Conservation (phyloP, 1,140 invertebrate genomes). For the Theocolax elegans region DNA sequence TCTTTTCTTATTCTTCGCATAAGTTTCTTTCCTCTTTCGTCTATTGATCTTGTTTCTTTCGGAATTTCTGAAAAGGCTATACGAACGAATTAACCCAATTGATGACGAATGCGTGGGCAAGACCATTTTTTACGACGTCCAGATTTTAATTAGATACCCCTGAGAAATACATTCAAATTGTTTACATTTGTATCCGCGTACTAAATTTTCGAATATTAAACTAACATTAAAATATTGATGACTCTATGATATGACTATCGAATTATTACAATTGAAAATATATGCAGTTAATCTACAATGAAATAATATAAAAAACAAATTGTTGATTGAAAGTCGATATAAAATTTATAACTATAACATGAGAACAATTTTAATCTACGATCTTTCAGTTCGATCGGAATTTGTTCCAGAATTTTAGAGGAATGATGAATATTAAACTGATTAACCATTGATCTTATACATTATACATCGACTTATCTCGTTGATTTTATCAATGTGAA, state of each 20-base stretch:
- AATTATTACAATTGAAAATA: too few species aligned
- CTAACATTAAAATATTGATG: too few species aligned
- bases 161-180: neutral
- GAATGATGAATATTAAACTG: conserved; percentile 2
- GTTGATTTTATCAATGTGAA: too few species aligned
- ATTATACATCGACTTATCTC: too few species aligned
- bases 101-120: neutral
- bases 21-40: neutral
- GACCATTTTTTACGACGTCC: neutral
- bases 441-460: neutral
- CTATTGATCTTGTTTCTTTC: neutral
- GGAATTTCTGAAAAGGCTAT: conserved; percentile 1
- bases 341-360: neutral
- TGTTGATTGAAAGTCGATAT: too few species aligned
- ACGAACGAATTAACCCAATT: neutral
- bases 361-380: neutral
- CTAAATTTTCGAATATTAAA: too few species aligned
- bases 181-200: neutral
- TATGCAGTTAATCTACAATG: too few species aligned
- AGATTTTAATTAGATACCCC: neutral
- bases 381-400: neutral
- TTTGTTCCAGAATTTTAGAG: neutral
- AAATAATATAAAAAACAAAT: too few species aligned
- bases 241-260: too few species aligned
- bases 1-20: neutral